Evolutionary conservation across 2,113 vertebrate genomes (phyloP).

Genomic region (Pterocles gutturalis): DNA sequence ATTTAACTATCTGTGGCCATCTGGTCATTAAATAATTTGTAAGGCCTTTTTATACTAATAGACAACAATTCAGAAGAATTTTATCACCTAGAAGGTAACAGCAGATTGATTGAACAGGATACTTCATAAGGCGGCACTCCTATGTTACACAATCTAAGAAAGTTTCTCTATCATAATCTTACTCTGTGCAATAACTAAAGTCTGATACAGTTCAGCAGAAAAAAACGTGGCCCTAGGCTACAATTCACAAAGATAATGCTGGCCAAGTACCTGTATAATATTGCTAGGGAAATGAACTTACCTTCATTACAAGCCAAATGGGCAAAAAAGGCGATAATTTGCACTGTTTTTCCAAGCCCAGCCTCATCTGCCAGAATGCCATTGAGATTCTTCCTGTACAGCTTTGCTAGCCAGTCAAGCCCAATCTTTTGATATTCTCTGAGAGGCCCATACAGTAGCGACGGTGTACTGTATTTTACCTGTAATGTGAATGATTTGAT

Average conservation of each 20-base stretch:
- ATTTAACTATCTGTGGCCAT: not conserved
- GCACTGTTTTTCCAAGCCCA: conserved; percentile 89
- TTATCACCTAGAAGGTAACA: not conserved
- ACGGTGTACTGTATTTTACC: conserved; percentile 81
- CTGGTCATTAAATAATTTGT: not conserved
- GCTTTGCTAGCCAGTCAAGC: conserved; percentile 89
- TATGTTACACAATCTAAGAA: not conserved
- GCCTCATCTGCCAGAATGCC: conserved; percentile 92
- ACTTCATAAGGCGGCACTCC: not conserved
- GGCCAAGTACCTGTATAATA: not conserved
- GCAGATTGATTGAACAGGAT: not conserved
- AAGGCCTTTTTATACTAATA: not conserved
- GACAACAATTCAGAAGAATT: not conserved
- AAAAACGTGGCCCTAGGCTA: not conserved
- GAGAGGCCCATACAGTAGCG: conserved; percentile 85
- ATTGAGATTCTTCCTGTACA: conserved; percentile 90
- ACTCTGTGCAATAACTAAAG: not conserved
- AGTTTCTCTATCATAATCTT: not conserved
- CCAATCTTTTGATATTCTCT: conserved; percentile 93
- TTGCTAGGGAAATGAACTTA: conserved; percentile 29
- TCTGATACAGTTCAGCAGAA: not conserved
- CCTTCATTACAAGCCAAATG: conserved; percentile 90
- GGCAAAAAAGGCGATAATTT: conserved; percentile 92
- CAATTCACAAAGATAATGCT: not conserved
- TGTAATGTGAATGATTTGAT: not conserved